phyloP scores from a whole-genome alignment of 1,140 invertebrate genomes.

The Parapsyche elsis region DNA sequence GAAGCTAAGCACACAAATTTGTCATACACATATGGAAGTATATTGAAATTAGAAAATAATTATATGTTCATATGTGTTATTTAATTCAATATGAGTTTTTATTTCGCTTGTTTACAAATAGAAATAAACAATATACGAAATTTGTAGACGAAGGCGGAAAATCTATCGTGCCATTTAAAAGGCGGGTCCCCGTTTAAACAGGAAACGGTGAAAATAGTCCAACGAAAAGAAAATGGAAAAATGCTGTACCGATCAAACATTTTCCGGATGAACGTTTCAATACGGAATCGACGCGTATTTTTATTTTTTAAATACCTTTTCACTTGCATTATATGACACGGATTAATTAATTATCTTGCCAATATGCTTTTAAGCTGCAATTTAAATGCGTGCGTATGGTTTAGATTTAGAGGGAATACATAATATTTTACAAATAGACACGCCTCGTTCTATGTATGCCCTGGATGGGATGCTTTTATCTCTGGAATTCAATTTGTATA shows the following conservation, averaged over 20 bases:
- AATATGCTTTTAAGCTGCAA: too few relatives aligned
- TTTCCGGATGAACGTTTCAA: conserved; percentile 18
- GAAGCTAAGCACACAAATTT: too few relatives aligned
- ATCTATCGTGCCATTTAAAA: conserved; percentile 16
- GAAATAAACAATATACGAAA: not conserved
- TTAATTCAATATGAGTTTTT: not conserved
- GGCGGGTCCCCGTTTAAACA: conserved; percentile 1
- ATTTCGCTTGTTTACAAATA: not conserved
- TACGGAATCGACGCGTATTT: not conserved
- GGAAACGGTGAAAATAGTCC: conserved; percentile 18
- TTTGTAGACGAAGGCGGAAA: conserved; percentile 14
- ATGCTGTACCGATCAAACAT: conserved; percentile 28
- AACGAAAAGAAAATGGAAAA: conserved; percentile 23
- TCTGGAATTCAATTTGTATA: conserved; percentile 37
- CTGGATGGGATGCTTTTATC: conserved; percentile 5
- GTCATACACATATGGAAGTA: too few relatives aligned
- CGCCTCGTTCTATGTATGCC: not conserved
- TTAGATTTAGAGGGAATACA: not conserved
- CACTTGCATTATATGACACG: too few relatives aligned
- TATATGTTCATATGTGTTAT: not conserved
- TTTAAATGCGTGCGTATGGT: not conserved
- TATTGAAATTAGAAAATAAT: too few relatives aligned
- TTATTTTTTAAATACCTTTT: not conserved
- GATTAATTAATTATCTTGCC: too few relatives aligned
- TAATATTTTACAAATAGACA: not conserved